A percentile compares a stretch with the other conserved stretches of the same genome.
These are phyloP conservation scores for Xiphophorus hellerii DNA, from an alignment of 2,113 vertebrate genomes.

Conservation along the genomic window DNA sequence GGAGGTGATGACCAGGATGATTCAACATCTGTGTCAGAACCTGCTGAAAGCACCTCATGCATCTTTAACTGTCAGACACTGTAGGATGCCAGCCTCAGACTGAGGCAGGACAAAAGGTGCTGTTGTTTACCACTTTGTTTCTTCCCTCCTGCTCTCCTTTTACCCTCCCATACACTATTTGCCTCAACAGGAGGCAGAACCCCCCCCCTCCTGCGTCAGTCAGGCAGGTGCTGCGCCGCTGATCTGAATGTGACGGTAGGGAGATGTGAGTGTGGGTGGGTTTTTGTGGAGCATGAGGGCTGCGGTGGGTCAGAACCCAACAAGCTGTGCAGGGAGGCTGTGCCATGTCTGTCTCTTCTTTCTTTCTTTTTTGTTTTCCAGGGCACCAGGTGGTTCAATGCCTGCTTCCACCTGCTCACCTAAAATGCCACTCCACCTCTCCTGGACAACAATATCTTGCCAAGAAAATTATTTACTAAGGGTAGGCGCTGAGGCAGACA, in stretches of 20 bases:
- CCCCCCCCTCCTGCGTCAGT: slow-evolving; percentile 57
- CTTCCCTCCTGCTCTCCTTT: slow-evolving; percentile 52
- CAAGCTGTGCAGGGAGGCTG: slow-evolving; percentile 77
- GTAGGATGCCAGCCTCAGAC: slow-evolving; percentile 65
- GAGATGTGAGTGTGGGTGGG: slow-evolving; percentile 11
- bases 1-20: slow-evolving; percentile 53
- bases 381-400: slow-evolving; percentile 74
- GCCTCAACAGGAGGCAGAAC: slow-evolving; percentile 41
- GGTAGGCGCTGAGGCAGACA: slow-evolving; percentile 37
- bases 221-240: slow-evolving; percentile 41
- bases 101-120: slow-evolving; percentile 78
- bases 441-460: slow-evolving; percentile 36
- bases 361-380: neutral
- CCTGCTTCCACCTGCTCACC: slow-evolving; percentile 67
- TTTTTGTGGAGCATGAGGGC: slow-evolving; percentile 40
- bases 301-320: slow-evolving; percentile 76
- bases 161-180: slow-evolving; percentile 55
- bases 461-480: slow-evolving; percentile 62
- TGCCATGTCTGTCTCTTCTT: slow-evolving; percentile 8
- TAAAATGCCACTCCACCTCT: slow-evolving; percentile 51
- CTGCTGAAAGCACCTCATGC: slow-evolving; percentile 60
- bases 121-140: slow-evolving; percentile 72
- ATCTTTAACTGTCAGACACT: slow-evolving; percentile 67
- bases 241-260: slow-evolving; percentile 57
- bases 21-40: slow-evolving; percentile 51